Evolutionary conservation across 2,113 vertebrate genomes (phyloP).

Genomic region (Rhinoptilus africanus): DNA sequence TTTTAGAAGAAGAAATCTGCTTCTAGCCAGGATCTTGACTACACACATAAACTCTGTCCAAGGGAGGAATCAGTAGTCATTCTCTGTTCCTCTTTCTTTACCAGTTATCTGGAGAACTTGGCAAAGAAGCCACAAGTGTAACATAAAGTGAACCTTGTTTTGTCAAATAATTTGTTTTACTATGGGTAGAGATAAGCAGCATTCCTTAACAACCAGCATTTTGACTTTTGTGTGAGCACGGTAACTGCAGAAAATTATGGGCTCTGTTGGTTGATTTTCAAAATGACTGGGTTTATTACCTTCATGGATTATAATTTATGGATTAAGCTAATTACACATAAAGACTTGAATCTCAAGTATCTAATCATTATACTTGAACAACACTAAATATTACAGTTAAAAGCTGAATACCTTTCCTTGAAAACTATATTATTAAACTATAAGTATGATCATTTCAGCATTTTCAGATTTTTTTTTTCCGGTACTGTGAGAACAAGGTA

Average conservation of each 20-base stretch:
- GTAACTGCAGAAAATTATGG: conserved; percentile 2
- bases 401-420: background rate
- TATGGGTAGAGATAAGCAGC: background rate
- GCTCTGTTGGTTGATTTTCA: background rate
- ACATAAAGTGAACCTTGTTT: background rate
- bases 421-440: background rate
- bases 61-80: background rate
- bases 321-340: conserved; percentile 14
- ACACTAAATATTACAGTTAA: background rate
- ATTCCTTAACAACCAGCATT: background rate
- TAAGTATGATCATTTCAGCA: background rate
- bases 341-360: background rate
- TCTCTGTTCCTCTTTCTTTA: background rate
- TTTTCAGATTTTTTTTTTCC: background rate
- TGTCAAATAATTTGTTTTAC: background rate
- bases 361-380: background rate
- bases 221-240: background rate
- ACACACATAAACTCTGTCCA: background rate
- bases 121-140: background rate
- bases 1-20: conserved; percentile 27
- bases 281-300: conserved; percentile 3
- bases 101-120: background rate
- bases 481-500: background rate
- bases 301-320: background rate
- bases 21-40: background rate